Percentiles rank a stretch among this genome's conserved stretches.
phyloP scores from a whole-genome alignment of 1,140 invertebrate species.

The Medauroidea extradentata region DNA sequence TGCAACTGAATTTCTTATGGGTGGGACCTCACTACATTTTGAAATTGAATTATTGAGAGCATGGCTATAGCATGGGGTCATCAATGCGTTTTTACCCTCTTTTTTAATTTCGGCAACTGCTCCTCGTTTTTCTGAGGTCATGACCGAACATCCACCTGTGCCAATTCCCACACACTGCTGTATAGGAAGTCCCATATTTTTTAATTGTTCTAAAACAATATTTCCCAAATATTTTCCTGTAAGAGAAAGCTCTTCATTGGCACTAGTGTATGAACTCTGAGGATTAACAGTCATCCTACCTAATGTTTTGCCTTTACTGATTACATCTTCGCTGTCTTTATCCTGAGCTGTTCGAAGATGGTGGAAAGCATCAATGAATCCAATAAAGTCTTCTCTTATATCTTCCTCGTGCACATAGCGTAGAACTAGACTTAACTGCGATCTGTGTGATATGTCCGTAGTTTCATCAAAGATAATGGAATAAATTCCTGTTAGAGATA shows the following conservation, averaged over 20 bases:
- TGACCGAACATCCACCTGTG: slow-evolving; percentile 28
- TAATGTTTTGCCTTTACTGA: neutral
- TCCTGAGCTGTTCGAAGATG: neutral
- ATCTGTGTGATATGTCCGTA: slow-evolving; percentile 20
- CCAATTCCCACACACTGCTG: slow-evolving; percentile 24
- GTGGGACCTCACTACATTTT: slow-evolving; percentile 3
- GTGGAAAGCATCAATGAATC: slow-evolving; percentile 16
- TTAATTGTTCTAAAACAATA: slow-evolving; percentile 18
- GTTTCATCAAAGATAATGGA: slow-evolving; percentile 23
- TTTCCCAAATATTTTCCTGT: slow-evolving; percentile 20
- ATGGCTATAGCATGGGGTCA: too few species aligned
- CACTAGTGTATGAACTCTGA: neutral
- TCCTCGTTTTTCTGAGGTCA: slow-evolving; percentile 25
- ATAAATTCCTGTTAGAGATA: slow-evolving; percentile 12
- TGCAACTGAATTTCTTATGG: slow-evolving; percentile 23
- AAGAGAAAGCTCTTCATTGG: slow-evolving; percentile 18
- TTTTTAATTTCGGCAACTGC: slow-evolving; percentile 20
- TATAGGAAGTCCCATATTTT: slow-evolving; percentile 22
- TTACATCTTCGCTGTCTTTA: neutral
- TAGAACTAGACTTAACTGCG: slow-evolving; percentile 18
- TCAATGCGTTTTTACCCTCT: slow-evolving; percentile 23
- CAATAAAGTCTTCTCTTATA: slow-evolving; percentile 25
- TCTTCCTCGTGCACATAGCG: slow-evolving; percentile 20
- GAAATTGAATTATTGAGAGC: slow-evolving; percentile 22
- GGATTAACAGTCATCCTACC: too few species aligned